A percentile compares a stretch with the other conserved stretches of the same genome.
Conservation (phyloP, 1,140 invertebrate species). For the Wiebesia pumilae region DNA sequence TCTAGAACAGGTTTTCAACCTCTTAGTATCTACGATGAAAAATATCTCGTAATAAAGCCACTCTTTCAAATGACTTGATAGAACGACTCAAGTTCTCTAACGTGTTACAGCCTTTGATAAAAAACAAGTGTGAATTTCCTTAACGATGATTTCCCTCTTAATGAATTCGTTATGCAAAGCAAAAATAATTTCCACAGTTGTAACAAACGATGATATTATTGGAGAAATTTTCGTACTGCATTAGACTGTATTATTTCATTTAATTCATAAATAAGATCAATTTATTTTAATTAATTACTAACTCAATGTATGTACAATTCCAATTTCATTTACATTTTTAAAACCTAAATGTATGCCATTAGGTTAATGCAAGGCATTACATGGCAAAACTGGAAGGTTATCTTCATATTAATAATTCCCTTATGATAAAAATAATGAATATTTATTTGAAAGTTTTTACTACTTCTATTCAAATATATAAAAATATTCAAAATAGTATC, state of each 20-base stretch:
- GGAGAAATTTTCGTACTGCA: constrained; percentile 29
- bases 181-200: constrained; percentile 44
- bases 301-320: neutral
- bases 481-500: neutral
- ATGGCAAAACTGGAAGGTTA: too few species aligned
- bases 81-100: neutral
- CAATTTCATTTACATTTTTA: neutral
- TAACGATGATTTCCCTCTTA: neutral
- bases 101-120: constrained; percentile 22
- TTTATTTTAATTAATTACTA: neutral
- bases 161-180: constrained; percentile 21
- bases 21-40: constrained; percentile 8
- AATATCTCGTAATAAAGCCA: constrained; percentile 19
- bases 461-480: neutral
- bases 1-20: constrained; percentile 1
- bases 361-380: too few species aligned
- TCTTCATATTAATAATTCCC: too few species aligned
- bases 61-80: constrained; percentile 18
- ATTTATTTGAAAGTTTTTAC: neutral
- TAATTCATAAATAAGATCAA: neutral
- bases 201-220: constrained; percentile 27
- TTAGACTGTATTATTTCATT: neutral
- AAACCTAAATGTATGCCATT: neutral
- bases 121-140: neutral
- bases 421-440: neutral